These are phyloP conservation scores for Agapornis canus DNA, from an alignment of 2,797 vertebrate species.

Conservation along the genomic window DNA sequence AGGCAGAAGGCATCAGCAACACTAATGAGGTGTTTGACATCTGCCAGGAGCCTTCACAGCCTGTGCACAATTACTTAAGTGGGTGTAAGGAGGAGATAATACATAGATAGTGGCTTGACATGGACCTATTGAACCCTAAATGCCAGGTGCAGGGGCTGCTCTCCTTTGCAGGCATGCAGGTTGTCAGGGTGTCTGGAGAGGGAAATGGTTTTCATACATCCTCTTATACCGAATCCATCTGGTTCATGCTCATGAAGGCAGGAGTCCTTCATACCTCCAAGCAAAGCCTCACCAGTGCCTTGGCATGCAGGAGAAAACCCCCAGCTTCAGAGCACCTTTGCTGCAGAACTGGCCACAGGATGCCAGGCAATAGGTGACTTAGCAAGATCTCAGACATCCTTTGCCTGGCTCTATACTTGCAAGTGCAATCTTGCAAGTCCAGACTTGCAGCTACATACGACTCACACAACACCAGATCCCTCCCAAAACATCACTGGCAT, in stretches of 20 bases:
- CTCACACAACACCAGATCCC: not conserved
- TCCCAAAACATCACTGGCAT: rapidly evolving
- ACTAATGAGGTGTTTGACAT: too few species aligned
- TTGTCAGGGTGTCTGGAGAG: not conserved
- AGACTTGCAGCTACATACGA: not conserved
- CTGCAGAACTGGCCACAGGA: not conserved
- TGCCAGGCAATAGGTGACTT: not conserved
- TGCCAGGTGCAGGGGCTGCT: not conserved
- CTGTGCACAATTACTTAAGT: not conserved
- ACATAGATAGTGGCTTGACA: not conserved
- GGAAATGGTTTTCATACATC: not conserved
- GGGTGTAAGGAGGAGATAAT: not conserved
- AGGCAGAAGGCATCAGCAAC: not conserved
- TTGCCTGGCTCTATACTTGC: rapidly evolving
- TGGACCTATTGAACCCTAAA: not conserved
- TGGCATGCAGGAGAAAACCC: not conserved
- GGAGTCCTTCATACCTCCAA: not conserved
- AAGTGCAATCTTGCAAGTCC: not conserved
- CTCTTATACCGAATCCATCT: not conserved
- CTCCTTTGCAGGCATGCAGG: not conserved
- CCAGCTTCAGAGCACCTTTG: not conserved
- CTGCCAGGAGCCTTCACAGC: not conserved
- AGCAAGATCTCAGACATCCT: not conserved
- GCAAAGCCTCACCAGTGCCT: not conserved
- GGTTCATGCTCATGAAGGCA: not conserved